A percentile compares a stretch with the other conserved stretches of the same genome.
Evolutionary conservation across 2,888 invertebrate species (phyloP).

Genomic region (Metellina segmentata): DNA sequence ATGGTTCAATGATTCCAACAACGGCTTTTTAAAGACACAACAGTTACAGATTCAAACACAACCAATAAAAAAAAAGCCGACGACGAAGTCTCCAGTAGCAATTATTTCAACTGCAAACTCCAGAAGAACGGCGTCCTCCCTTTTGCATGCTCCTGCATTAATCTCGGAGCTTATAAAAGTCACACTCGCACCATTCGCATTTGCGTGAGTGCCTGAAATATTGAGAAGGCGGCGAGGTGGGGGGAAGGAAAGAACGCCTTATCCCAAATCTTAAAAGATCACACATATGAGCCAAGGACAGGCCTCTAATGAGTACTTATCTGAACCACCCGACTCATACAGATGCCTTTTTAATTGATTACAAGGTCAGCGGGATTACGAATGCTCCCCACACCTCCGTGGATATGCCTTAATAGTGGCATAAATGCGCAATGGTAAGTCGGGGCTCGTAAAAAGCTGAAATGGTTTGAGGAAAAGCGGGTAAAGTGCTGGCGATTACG

Average conservation of each 20-base stretch:
- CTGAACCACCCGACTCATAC: slow-evolving; percentile 55
- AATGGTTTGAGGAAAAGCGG: slow-evolving; percentile 5
- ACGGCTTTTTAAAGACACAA: not conserved
- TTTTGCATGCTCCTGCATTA: slow-evolving; percentile 17
- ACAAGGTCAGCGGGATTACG: slow-evolving; percentile 62
- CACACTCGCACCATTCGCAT: not conserved
- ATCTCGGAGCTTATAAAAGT: slow-evolving; percentile 50
- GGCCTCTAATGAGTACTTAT: slow-evolving; percentile 54
- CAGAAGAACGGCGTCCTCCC: not conserved
- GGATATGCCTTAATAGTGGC: slow-evolving; percentile 1
- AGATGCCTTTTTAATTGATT: slow-evolving; percentile 73
- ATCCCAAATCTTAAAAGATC: slow-evolving; percentile 62
- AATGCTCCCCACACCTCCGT: slow-evolving; percentile 49
- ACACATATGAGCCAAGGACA: slow-evolving; percentile 70
- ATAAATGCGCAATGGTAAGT: not conserved
- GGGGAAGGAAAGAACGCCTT: not conserved
- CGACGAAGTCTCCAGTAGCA: not conserved
- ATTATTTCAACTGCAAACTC: not conserved
- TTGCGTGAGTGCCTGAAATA: slow-evolving; percentile 46
- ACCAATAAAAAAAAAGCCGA: not conserved
- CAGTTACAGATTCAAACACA: not conserved
- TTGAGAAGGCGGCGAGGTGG: not conserved
- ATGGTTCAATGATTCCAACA: not conserved
- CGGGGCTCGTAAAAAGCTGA: slow-evolving; percentile 28
- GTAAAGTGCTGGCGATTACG: not conserved